Conservation (phyloP, 2,113 vertebrate species). For the Reinhardtius hippoglossoides region DNA sequence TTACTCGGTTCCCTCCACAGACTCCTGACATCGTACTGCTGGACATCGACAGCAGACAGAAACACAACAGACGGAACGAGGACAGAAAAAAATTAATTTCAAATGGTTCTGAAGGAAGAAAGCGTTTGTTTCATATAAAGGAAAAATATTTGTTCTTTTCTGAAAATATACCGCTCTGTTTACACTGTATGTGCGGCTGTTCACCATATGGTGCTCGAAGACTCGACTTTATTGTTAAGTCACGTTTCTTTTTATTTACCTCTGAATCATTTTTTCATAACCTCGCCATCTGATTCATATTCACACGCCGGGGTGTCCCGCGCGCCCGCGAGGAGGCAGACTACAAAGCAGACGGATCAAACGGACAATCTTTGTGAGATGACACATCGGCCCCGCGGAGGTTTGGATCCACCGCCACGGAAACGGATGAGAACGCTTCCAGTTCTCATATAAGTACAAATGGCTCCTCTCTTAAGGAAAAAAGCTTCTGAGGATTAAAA, state of each 20-base stretch:
- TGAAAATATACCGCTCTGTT: slow-evolving; percentile 17
- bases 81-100: not conserved
- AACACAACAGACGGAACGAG: no score
- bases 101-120: no score
- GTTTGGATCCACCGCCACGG: slow-evolving; percentile 24
- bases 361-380: slow-evolving; percentile 29
- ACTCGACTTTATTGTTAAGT: slow-evolving; percentile 31
- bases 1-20: not conserved
- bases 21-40: no score
- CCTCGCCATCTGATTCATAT: slow-evolving; percentile 51
- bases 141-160: not conserved
- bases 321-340: slow-evolving; percentile 29
- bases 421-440: slow-evolving; percentile 42
- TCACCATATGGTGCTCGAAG: slow-evolving; percentile 42
- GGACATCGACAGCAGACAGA: no score
- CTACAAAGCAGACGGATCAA: no score
- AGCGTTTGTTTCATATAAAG: not conserved
- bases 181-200: not conserved
- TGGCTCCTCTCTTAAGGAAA: slow-evolving; percentile 1
- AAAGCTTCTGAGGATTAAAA: slow-evolving; percentile 52
- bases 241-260: slow-evolving; percentile 46
- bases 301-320: slow-evolving; percentile 34
- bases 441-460: slow-evolving; percentile 12
- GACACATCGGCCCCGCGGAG: slow-evolving; percentile 40
- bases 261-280: slow-evolving; percentile 41